These are phyloP conservation scores for Carabus problematicus DNA, from an alignment of 2,888 invertebrate genomes.

Conservation along the genomic window DNA sequence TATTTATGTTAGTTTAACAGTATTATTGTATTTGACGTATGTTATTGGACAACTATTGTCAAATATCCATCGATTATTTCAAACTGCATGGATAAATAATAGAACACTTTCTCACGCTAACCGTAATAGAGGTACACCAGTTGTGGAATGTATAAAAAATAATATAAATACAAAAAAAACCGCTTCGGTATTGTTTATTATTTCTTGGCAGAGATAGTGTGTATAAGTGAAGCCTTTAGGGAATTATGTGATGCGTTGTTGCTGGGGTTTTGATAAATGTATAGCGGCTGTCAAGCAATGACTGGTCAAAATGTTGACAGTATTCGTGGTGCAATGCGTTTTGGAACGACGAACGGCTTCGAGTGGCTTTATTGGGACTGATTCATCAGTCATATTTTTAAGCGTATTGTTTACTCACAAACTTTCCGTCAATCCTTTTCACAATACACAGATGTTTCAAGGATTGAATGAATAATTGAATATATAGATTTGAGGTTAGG, in stretches of 20 bases:
- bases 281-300: constrained; percentile 34
- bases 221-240: constrained; percentile 30
- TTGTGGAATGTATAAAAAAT: too few species aligned
- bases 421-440: constrained; percentile 9
- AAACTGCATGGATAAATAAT: too few species aligned
- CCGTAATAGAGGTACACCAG: too few species aligned
- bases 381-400: constrained; percentile 42
- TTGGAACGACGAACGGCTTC: constrained; percentile 10
- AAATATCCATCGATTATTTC: too few species aligned
- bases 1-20: too few species aligned
- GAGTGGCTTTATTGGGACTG: constrained; percentile 38
- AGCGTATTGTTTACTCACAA: constrained; percentile 36
- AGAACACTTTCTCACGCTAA: too few species aligned
- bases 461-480: too few species aligned
- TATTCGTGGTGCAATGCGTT: constrained; percentile 6
- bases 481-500: too few species aligned
- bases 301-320: constrained; percentile 37
- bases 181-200: constrained; percentile 2
- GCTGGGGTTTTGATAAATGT: constrained; percentile 38
- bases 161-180: too few species aligned
- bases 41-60: too few species aligned
- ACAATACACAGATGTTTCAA: too few species aligned
- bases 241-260: constrained; percentile 33
- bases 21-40: too few species aligned
- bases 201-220: constrained; percentile 3